Conservation (phyloP, 2,797 vertebrate genomes). For the Borostomias antarcticus region DNA sequence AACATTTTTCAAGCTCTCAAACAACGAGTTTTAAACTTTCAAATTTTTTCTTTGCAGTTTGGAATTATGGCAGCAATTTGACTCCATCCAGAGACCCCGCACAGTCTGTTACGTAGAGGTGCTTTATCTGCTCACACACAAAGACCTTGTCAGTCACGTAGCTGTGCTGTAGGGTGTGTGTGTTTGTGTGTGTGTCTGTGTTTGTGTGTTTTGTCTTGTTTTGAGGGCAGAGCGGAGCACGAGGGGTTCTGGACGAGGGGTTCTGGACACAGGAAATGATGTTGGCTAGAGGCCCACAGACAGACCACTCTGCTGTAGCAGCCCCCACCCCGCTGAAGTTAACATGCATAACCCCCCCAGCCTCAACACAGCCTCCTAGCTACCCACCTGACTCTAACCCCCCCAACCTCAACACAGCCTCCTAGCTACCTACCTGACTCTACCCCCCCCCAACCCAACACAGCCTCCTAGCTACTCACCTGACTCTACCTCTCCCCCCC, state of each 20-base stretch:
- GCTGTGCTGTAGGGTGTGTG: background rate
- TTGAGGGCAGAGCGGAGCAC: background rate
- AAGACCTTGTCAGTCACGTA: constrained; percentile 7
- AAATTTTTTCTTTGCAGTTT: too few relatives aligned
- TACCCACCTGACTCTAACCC: too few relatives aligned
- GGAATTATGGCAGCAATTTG: too few relatives aligned
- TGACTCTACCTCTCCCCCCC: background rate
- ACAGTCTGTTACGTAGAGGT: constrained; percentile 12
- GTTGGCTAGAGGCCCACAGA: constrained; percentile 17
- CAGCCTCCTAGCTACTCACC: background rate
- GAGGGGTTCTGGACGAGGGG: constrained; percentile 1
- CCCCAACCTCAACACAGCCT: too few relatives aligned
- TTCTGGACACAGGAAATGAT: constrained; percentile 42
- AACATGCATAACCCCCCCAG: constrained; percentile 30
- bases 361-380: too few relatives aligned
- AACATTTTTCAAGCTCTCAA: too few relatives aligned
- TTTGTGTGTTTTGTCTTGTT: background rate
- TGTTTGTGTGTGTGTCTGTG: background rate
- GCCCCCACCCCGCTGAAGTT: constrained; percentile 38
- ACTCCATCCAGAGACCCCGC: too few relatives aligned
- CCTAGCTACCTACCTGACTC: background rate
- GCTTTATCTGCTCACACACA: constrained; percentile 12
- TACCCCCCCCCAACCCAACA: too few relatives aligned
- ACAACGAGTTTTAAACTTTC: too few relatives aligned
- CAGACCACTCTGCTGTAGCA: too few relatives aligned